Conservation (phyloP, 2,888 invertebrate genomes). For the Rhagonycha lutea region DNA sequence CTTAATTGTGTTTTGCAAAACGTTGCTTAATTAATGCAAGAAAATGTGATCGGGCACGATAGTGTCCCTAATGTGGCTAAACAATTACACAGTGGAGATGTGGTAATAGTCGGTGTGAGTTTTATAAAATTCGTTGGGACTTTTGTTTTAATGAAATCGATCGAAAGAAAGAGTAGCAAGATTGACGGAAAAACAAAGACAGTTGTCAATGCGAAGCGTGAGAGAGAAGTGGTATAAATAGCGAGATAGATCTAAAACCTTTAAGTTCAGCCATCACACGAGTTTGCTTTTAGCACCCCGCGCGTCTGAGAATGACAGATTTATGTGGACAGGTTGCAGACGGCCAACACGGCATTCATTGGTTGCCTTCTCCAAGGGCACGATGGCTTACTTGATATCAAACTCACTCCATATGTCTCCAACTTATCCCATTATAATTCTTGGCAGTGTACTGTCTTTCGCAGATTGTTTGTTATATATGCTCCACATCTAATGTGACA, state of each 20-base stretch:
- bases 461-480: conserved; percentile 48
- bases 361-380: conserved; percentile 39
- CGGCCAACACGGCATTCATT: conserved; percentile 46
- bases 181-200: conserved; percentile 24
- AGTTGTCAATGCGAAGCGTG: conserved; percentile 34
- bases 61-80: background rate
- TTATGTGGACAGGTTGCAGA: conserved; percentile 58
- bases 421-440: conserved; percentile 45
- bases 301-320: conserved; percentile 55
- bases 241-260: conserved; percentile 46
- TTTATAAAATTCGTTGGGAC: background rate
- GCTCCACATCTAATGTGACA: conserved; percentile 53
- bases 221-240: conserved; percentile 37
- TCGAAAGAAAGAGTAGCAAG: background rate
- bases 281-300: conserved; percentile 51
- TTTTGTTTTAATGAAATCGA: background rate
- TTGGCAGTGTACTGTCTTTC: conserved; percentile 48
- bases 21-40: background rate
- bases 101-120: background rate
- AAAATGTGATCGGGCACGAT: background rate
- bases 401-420: conserved; percentile 37
- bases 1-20: background rate
- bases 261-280: conserved; percentile 49
- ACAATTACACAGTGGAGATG: background rate
- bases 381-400: conserved; percentile 27